Percentiles rank a stretch among this genome's conserved stretches.
These are phyloP conservation scores for Drosophila prostipennis DNA, from an alignment of 2,888 invertebrate species.

Conservation along the genomic window DNA sequence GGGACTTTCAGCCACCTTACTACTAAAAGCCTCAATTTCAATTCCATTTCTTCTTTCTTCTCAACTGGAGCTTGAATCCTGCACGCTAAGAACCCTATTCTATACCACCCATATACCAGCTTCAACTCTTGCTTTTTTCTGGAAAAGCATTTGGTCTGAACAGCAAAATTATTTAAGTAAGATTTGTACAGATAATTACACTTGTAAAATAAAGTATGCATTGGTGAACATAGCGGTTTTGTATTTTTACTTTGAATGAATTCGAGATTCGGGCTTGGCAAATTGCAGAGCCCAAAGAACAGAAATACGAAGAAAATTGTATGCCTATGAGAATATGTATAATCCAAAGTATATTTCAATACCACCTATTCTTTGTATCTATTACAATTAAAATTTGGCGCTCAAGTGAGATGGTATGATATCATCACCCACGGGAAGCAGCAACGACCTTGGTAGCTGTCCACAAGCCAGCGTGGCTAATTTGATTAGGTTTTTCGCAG, in stretches of 20 bases:
- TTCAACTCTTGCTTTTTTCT: conserved; percentile 13
- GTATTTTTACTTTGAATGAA: too few relatives aligned
- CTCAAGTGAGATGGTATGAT: conserved; percentile 7
- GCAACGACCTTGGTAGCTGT: conserved; percentile 9
- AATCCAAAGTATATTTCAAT: neutral
- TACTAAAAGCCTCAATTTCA: conserved; percentile 19
- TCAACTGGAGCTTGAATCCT: neutral
- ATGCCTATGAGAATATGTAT: too few relatives aligned
- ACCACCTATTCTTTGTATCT: too few relatives aligned
- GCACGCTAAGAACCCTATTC: neutral
- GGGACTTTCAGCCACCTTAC: conserved; percentile 65
- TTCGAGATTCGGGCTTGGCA: too few relatives aligned
- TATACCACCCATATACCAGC: too few relatives aligned
- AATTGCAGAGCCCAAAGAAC: too few relatives aligned
- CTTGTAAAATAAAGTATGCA: conserved; percentile 7
- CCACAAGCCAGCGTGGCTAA: conserved; percentile 28
- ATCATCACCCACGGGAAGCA: conserved; percentile 13
- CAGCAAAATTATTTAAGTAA: neutral
- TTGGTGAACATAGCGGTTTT: neutral
- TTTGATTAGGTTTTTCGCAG: conserved; percentile 27
- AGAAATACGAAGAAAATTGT: too few relatives aligned
- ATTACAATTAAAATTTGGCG: neutral
- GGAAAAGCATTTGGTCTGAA: conserved; percentile 13
- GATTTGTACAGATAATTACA: neutral
- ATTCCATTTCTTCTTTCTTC: neutral